These are phyloP conservation scores for Drosophila athabasca DNA, from an alignment of 1,140 invertebrate genomes.

Conservation along the genomic window DNA sequence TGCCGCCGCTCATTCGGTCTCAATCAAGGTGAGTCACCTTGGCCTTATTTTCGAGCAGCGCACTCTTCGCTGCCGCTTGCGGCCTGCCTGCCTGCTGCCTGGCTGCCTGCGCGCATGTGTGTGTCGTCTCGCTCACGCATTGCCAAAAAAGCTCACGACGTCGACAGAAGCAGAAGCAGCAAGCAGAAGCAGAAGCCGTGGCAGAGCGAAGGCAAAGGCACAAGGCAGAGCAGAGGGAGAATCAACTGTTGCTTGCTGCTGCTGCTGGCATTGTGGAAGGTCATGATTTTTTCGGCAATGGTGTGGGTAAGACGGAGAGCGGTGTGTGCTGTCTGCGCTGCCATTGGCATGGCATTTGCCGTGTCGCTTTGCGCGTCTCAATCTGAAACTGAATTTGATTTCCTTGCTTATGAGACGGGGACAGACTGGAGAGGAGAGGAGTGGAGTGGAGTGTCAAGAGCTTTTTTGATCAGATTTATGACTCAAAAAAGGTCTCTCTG, in stretches of 20 bases:
- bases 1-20: constrained; percentile 76
- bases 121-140: constrained; percentile 68
- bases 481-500: background rate
- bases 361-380: constrained; percentile 33
- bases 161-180: too few relatives aligned
- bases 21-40: constrained; percentile 83
- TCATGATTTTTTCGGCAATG: constrained; percentile 79
- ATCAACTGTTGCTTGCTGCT: constrained; percentile 41
- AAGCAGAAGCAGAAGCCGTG: constrained; percentile 23
- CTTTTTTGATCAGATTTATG: constrained; percentile 5
- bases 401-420: constrained; percentile 30
- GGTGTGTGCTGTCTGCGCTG: constrained; percentile 42
- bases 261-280: constrained; percentile 82
- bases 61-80: constrained; percentile 57
- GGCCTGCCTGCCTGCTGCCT: constrained; percentile 5
- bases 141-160: constrained; percentile 69
- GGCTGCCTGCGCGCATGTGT: constrained; percentile 29
- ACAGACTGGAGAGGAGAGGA: too few relatives aligned
- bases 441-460: constrained; percentile 1
- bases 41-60: constrained; percentile 83
- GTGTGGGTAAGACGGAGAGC: constrained; percentile 22
- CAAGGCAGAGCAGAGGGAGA: constrained; percentile 26
- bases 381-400: constrained; percentile 55
- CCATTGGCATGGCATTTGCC: constrained; percentile 69
- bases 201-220: constrained; percentile 57